phyloP scores from a whole-genome alignment of 1,140 invertebrate species.

The Nephotettix cincticeps region DNA sequence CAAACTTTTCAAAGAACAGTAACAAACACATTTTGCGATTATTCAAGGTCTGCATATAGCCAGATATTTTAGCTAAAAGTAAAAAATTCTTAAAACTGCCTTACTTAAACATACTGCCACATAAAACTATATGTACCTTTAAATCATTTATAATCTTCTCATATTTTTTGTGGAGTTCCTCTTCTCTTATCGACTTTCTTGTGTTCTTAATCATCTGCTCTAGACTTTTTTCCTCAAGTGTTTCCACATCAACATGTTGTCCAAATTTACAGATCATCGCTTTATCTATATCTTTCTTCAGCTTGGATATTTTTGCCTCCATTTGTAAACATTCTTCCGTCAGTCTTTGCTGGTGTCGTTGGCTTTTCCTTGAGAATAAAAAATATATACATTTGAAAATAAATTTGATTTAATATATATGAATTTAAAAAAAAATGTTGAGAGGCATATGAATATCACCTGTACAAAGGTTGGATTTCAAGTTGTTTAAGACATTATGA shows the following conservation, averaged over 20 bases:
- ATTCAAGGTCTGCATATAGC: too few relatives aligned
- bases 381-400: too few relatives aligned
- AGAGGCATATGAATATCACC: too few relatives aligned
- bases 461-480: too few relatives aligned
- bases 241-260: conserved; percentile 52
- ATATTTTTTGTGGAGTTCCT: conserved; percentile 49
- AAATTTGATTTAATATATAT: too few relatives aligned
- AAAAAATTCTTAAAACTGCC: conserved; percentile 34
- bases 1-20: too few relatives aligned
- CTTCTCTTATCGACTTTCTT: conserved; percentile 46
- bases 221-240: conserved; percentile 57
- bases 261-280: conserved; percentile 60
- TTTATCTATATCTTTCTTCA: conserved; percentile 52
- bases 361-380: conserved; percentile 48
- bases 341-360: conserved; percentile 54
- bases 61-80: conserved; percentile 20
- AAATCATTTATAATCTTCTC: conserved; percentile 45
- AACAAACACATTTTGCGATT: too few relatives aligned
- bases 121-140: conserved; percentile 33
- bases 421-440: too few relatives aligned
- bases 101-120: neutral
- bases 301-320: conserved; percentile 50
- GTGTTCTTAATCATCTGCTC: conserved; percentile 54
- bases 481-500: too few relatives aligned
- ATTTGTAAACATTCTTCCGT: conserved; percentile 57